Percentiles rank a stretch among this genome's conserved stretches.
phyloP scores from a whole-genome alignment of 2,888 invertebrate genomes.

The Trichacis sp. region DNA sequence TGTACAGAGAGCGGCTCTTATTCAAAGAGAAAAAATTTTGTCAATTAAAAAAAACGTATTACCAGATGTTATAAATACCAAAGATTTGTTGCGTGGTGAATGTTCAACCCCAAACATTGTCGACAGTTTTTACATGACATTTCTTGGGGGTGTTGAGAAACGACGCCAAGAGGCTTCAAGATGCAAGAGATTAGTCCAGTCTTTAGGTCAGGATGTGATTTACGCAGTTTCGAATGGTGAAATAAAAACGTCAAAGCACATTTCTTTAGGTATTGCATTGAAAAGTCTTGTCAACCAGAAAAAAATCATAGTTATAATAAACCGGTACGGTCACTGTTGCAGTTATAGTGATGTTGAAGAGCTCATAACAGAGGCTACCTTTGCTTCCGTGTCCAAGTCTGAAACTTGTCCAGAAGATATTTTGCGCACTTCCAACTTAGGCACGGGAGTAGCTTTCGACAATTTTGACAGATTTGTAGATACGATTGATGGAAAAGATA shows the following conservation, averaged over 20 bases:
- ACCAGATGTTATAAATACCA: background rate
- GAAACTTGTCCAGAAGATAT: too few relatives aligned
- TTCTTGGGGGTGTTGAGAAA: conserved; percentile 12
- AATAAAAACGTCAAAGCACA: conserved; percentile 2
- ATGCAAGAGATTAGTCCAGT: background rate
- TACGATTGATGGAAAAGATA: too few relatives aligned
- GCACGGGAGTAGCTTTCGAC: too few relatives aligned
- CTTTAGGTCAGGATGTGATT: conserved; percentile 1
- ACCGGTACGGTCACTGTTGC: too few relatives aligned
- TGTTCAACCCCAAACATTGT: background rate
- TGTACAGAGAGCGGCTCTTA: conserved; percentile 10
- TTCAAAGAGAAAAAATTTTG: conserved; percentile 13
- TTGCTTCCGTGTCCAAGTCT: too few relatives aligned
- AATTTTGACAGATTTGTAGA: too few relatives aligned
- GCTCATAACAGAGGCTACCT: too few relatives aligned
- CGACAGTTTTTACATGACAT: background rate
- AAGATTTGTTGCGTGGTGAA: conserved; percentile 7
- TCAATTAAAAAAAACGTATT: conserved; percentile 8
- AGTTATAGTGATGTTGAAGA: too few relatives aligned
- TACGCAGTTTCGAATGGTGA: background rate
- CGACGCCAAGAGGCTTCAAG: background rate
- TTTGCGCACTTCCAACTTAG: too few relatives aligned
- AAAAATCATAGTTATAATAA: too few relatives aligned
- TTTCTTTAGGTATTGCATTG: background rate
- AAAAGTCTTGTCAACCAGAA: too few relatives aligned